Evolutionary conservation across 1,140 invertebrate genomes (phyloP).

Genomic region (Harlomillsia oculata): DNA sequence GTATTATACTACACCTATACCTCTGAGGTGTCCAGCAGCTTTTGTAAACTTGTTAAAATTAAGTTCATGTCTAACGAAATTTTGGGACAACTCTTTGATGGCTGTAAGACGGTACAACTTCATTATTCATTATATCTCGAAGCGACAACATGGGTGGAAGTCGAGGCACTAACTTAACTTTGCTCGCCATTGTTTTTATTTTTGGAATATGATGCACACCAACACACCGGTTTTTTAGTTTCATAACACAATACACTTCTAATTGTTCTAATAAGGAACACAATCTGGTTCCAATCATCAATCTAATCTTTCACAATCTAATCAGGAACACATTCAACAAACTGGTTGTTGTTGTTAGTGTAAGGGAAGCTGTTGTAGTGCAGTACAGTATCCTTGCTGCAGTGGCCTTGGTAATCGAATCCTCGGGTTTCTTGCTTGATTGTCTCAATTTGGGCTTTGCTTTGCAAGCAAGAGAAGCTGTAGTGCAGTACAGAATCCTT

Average conservation of each 20-base stretch:
- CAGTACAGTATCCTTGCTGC: too few relatives aligned
- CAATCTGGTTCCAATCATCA: too few relatives aligned
- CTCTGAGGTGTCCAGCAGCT: constrained; percentile 57
- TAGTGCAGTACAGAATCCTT: too few relatives aligned
- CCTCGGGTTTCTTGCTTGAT: too few relatives aligned
- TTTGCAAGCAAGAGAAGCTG: too few relatives aligned
- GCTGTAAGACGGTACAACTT: constrained; percentile 80
- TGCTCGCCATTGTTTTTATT: neutral
- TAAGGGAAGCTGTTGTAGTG: too few relatives aligned
- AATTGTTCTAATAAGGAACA: neutral
- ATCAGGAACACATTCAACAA: too few relatives aligned
- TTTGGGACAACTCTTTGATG: constrained; percentile 84
- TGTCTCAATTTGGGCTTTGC: too few relatives aligned
- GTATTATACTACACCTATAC: too few relatives aligned
- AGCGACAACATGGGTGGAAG: constrained; percentile 84
- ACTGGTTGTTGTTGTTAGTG: too few relatives aligned
- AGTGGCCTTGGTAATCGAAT: too few relatives aligned
- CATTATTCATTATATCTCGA: constrained; percentile 78
- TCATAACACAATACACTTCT: neutral
- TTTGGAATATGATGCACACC: neutral
- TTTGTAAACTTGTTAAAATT: constrained; percentile 76
- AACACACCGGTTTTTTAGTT: neutral
- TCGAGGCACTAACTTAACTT: constrained; percentile 41
- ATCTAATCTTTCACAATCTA: too few relatives aligned
- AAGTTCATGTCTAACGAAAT: constrained; percentile 85